Evolutionary conservation across 2,113 vertebrate species (phyloP).

Genomic region (Chrysochloris asiatica): DNA sequence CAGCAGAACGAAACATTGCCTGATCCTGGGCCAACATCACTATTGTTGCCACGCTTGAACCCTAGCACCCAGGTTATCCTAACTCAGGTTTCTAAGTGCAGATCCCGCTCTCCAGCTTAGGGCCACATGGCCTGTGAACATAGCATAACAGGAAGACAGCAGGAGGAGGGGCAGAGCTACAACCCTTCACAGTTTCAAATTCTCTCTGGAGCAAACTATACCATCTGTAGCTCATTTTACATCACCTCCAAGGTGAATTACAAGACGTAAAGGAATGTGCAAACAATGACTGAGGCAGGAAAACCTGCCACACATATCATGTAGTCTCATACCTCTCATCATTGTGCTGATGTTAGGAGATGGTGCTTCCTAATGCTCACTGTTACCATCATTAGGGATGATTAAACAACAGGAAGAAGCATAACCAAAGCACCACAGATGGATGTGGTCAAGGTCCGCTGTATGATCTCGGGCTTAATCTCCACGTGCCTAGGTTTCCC

Average conservation of each 20-base stretch:
- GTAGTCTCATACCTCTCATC: neutral
- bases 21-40: too few relatives aligned
- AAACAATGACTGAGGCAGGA: too few relatives aligned
- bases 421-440: neutral
- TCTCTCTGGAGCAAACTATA: neutral
- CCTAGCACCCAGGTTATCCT: too few relatives aligned
- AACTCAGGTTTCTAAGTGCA: neutral
- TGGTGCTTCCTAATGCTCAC: neutral
- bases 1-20: too few relatives aligned
- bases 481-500: neutral
- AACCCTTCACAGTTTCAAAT: neutral
- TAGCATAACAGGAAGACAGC: neutral
- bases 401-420: neutral
- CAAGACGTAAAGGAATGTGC: neutral
- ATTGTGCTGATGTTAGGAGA: fast-evolving
- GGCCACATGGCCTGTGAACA: neutral
- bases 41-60: too few relatives aligned
- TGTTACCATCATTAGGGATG: neutral
- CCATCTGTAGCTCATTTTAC: neutral
- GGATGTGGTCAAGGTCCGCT: neutral
- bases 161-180: neutral
- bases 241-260: neutral
- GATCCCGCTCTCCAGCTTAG: neutral
- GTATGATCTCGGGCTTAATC: neutral
- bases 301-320: neutral